These are phyloP conservation scores for Magallana gigas DNA, from an alignment of 1,140 invertebrate species.

Conservation along the genomic window DNA sequence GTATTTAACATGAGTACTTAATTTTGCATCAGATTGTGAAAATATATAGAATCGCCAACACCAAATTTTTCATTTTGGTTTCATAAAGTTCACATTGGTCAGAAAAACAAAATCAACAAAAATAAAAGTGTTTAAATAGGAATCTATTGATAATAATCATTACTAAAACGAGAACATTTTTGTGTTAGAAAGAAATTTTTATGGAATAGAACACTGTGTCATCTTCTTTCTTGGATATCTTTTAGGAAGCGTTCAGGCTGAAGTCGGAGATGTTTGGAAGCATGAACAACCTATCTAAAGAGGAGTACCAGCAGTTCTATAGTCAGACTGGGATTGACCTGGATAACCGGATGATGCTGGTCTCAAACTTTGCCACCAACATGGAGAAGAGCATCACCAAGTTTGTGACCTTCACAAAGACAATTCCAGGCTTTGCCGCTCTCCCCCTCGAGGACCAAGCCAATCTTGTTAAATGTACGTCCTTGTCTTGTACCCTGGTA, in stretches of 20 bases:
- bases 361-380: slow-evolving; percentile 62
- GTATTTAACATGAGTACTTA: no score
- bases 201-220: neutral
- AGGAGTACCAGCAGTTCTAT: slow-evolving; percentile 70
- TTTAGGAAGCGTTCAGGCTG: slow-evolving; percentile 63
- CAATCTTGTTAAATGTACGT: slow-evolving; percentile 55
- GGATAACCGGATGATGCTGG: slow-evolving; percentile 65
- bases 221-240: neutral
- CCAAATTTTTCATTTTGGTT: no score
- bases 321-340: slow-evolving; percentile 70
- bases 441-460: slow-evolving; percentile 57
- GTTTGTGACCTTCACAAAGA: slow-evolving; percentile 57
- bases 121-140: no score
- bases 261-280: slow-evolving; percentile 67
- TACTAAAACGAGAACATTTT: no score
- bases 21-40: no score
- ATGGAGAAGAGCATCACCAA: slow-evolving; percentile 64
- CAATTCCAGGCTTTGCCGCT: slow-evolving; percentile 50
- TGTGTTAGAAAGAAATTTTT: neutral
- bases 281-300: slow-evolving; percentile 64
- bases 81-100: no score
- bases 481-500: no score
- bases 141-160: no score
- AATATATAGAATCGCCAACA: no score
- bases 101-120: no score